Conservation (phyloP, 2,888 invertebrate species). For the Drosophila aldrichi region DNA sequence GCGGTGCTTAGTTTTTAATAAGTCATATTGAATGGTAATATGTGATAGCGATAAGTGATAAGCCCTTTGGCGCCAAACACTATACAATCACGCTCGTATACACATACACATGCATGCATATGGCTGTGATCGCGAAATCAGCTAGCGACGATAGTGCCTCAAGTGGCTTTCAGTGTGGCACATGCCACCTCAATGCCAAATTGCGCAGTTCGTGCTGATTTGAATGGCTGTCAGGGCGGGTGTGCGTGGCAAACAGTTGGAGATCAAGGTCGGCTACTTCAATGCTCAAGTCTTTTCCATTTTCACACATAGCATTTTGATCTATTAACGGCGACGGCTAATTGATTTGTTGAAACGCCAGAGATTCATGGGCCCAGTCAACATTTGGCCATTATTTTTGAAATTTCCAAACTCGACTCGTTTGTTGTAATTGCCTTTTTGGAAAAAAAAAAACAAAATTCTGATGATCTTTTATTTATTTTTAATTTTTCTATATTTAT, state of each 20-base stretch:
- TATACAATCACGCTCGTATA: background rate
- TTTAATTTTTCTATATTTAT: no score
- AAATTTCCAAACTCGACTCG: conserved; percentile 7
- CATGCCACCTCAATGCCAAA: conserved; percentile 6
- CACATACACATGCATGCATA: background rate
- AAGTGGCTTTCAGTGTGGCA: conserved; percentile 3
- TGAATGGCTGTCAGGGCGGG: conserved; percentile 13
- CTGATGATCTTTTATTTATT: no score
- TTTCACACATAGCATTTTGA: conserved; percentile 30
- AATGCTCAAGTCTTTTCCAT: background rate
- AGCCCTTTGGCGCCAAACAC: conserved; percentile 57
- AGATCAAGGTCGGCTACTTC: conserved; percentile 24
- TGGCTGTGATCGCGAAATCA: background rate
- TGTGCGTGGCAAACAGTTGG: conserved; percentile 7
- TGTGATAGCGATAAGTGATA: conserved; percentile 57
- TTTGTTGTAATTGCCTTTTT: no score
- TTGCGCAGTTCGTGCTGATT: conserved; percentile 19
- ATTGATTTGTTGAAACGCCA: conserved; percentile 39
- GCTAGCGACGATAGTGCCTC: conserved; percentile 14
- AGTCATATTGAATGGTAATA: conserved; percentile 30
- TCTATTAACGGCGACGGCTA: conserved; percentile 35
- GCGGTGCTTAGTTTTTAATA: conserved; percentile 31
- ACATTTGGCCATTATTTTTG: conserved; percentile 17
- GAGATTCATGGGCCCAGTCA: background rate
- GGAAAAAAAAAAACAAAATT: no score